Evolutionary conservation across 2,888 invertebrate species (phyloP), one percentile per base, ranked within the genome.

Genomic region (Erannis defoliaria): DNA sequence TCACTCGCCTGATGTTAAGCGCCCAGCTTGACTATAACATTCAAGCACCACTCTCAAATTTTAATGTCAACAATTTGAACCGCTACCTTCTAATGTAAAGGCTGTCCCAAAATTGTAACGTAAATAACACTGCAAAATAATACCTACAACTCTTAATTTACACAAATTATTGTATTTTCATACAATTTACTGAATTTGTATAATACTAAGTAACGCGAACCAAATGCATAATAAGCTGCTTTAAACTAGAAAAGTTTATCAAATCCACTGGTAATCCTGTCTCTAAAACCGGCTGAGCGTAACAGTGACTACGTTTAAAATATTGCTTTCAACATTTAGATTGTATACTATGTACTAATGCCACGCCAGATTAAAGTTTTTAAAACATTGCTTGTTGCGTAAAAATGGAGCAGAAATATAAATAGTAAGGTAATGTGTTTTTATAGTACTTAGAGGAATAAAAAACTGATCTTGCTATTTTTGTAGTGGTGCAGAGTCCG

Each of bases 261-360:
- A 45, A 55, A 33, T 54, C 8, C 43, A 12, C 16, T 23, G 10
- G 23, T 35, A 43, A 54, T 55, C 31, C 10, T 18, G 31, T 12
- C 3, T 5, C 48, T 23, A 38, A 55, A 54, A 19, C 43, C 23
- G 21, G 19, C 51, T 16, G 16, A 40, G 38, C 37, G 18, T 40
- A 16, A 19, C 31, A 14, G 40, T 23, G 12, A 21, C 29, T 40
- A 12, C 26, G 33, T 33, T 46, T 33, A 40, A 59, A 18, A 40
- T 54, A 59, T 46, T 48, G 46, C 53, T 58, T 50, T 51, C 51
- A 50, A 16, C 33, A 40, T 53, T 42, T 40, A 48, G 14, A 53
- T 40, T 53, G 48, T 53, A 48, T 48, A 53, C 59, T 14, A 35
- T 12, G 42, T 54, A n/a, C n/a, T n/a, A n/a, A 46, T 19, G 18